phyloP scores from a whole-genome alignment of 92 coral and sea anemone species.

The Blastomussa wellsi region DNA sequence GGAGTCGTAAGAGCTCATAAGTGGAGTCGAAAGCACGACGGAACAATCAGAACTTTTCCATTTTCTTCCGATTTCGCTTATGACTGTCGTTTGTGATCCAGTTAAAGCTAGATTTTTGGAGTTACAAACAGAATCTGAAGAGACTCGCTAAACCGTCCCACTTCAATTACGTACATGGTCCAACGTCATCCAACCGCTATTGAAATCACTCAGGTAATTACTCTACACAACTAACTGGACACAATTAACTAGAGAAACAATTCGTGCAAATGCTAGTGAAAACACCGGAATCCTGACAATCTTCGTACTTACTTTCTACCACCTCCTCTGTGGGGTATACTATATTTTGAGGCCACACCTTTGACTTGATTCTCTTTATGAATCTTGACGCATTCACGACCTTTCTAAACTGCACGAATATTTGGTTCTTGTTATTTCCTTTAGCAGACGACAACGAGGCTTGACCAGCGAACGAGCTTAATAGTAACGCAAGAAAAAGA shows the following conservation, averaged over 20 bases:
- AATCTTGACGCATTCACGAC: slow-evolving; percentile 46
- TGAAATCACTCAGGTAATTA: background rate
- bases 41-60: too few species aligned
- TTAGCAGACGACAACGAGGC: slow-evolving; percentile 21
- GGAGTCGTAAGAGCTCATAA: too few species aligned
- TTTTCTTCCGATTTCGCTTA: too few species aligned
- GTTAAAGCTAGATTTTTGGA: too few species aligned
- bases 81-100: too few species aligned
- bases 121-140: too few species aligned
- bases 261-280: background rate
- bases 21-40: too few species aligned
- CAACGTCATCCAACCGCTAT: too few species aligned
- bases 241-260: background rate
- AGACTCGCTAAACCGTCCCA: too few species aligned
- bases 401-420: slow-evolving; percentile 20
- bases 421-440: slow-evolving; percentile 21
- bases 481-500: slow-evolving; percentile 80
- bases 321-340: background rate
- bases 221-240: background rate
- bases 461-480: slow-evolving; percentile 86
- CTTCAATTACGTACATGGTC: too few species aligned
- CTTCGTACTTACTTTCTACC: background rate
- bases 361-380: slow-evolving; percentile 38
- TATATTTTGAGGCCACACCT: slow-evolving; percentile 27
- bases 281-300: background rate